Percentiles rank a stretch among this genome's conserved stretches.
phyloP scores from a whole-genome alignment of 2,113 vertebrate species.

The Dasyurus viverrinus region DNA sequence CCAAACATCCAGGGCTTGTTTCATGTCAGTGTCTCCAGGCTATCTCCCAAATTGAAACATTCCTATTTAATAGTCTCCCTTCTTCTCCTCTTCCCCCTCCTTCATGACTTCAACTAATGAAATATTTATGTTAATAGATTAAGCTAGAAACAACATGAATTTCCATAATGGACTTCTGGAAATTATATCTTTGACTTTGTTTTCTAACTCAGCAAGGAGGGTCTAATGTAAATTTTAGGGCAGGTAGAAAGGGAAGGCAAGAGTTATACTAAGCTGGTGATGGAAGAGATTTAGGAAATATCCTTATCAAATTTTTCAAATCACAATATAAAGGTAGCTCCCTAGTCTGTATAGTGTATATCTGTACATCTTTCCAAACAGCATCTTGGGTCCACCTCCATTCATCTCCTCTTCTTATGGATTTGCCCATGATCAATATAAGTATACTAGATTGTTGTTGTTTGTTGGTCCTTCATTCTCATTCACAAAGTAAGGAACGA shows the following conservation, averaged over 20 bases:
- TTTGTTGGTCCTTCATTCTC: too few species aligned
- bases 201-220: background rate
- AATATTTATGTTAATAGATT: background rate
- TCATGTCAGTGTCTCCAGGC: background rate
- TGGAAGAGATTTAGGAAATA: background rate
- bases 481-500: too few species aligned
- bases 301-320: background rate
- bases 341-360: background rate
- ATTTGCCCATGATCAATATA: background rate
- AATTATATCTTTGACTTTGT: background rate
- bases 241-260: background rate
- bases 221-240: background rate
- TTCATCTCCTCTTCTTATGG: background rate
- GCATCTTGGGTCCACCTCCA: background rate
- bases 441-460: background rate
- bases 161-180: background rate
- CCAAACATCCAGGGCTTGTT: background rate
- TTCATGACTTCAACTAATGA: background rate
- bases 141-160: background rate
- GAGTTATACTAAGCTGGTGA: background rate
- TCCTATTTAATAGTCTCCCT: background rate
- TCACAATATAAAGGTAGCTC: background rate
- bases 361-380: background rate
- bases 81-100: background rate
- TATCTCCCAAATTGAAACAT: background rate